Evolutionary conservation across 2,797 vertebrate species (phyloP), one percentile per base, ranked within the genome.

Genomic region (Acrossocheilus wenchowensis): DNA sequence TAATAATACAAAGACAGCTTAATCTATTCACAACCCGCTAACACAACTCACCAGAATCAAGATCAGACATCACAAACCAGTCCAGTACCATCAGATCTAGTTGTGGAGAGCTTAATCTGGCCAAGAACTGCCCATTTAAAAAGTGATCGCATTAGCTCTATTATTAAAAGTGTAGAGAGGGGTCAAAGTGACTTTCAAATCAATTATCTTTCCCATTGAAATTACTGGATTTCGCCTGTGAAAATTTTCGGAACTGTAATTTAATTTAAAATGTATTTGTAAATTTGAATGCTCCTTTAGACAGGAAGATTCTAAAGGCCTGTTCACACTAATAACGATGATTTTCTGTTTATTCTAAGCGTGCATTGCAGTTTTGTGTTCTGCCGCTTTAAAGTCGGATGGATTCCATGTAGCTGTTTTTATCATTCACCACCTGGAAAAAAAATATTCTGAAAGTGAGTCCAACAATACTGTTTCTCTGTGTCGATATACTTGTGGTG

Each of bases 1-100:
- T 86, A 90, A 90, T 86, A 78, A 69, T 68, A 68, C 83, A 84
- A 84, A 87, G 64, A 79, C 50, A 66, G 64, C 52, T 82, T 81
- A 74, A 84, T 80, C 48, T 84, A 72, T 69, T 85, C 62, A 66
- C 73, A 82, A 39, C 17, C 14, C 10, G 39, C 39, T 82, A 72
- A 34, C 71, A 71, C 81, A 54, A 52, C 60, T 72, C 64, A 45
- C 39, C 21, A 6, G 15, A 69, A 57, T 69, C 62, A 71, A 36
- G 17, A 79, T 60, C 34, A 85, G 50, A 77, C 23, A 30, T 77
- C 43, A 69, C 19, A 60, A 50, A 36, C 66, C 66, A 81, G 64
- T 23, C 17, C 79, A 54, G 7, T 7, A 10, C 23, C 6, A 26
- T 26, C 50, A 78, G 54, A 62, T 43, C 77, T n/a, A 15, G 74